A percentile compares a stretch with the other conserved stretches of the same genome.
Conservation (phyloP, 2,113 vertebrate species). For the Xenus cinereus region DNA sequence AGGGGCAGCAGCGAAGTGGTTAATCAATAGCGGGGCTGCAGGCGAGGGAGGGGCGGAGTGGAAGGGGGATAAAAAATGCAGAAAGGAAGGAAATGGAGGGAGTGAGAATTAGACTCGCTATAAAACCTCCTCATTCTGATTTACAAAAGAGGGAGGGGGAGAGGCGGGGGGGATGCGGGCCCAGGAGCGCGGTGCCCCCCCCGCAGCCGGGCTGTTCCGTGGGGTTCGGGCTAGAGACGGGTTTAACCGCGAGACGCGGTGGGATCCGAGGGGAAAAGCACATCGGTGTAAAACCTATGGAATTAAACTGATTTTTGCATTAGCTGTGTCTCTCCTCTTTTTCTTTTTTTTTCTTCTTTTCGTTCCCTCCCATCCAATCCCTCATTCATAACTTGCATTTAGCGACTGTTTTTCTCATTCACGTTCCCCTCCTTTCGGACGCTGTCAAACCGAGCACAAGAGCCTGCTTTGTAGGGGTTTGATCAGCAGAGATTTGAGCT, state of each 20-base stretch:
- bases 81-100: slow-evolving; percentile 61
- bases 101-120: slow-evolving; percentile 74
- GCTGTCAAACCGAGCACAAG: slow-evolving; percentile 50
- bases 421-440: slow-evolving; percentile 22
- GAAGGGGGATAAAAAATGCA: slow-evolving; percentile 63
- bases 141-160: slow-evolving; percentile 38
- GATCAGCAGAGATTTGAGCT: slow-evolving; percentile 1
- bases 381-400: slow-evolving; percentile 55
- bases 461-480: slow-evolving; percentile 42
- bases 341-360: background rate
- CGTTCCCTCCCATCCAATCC: background rate
- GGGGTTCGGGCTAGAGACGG: background rate
- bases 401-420: slow-evolving; percentile 56
- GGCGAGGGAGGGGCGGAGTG: slow-evolving; percentile 64
- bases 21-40: slow-evolving; percentile 70
- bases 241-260: background rate
- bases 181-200: background rate
- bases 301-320: slow-evolving; percentile 39
- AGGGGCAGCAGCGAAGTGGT: slow-evolving; percentile 50
- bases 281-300: background rate
- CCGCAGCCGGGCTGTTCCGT: background rate
- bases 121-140: slow-evolving; percentile 61
- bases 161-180: background rate
- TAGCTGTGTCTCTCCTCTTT: background rate
- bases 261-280: background rate